A percentile compares a stretch with the other conserved stretches of the same genome.
These are phyloP conservation scores for Lithophane socia DNA, from an alignment of 2,888 invertebrate genomes.

Conservation along the genomic window DNA sequence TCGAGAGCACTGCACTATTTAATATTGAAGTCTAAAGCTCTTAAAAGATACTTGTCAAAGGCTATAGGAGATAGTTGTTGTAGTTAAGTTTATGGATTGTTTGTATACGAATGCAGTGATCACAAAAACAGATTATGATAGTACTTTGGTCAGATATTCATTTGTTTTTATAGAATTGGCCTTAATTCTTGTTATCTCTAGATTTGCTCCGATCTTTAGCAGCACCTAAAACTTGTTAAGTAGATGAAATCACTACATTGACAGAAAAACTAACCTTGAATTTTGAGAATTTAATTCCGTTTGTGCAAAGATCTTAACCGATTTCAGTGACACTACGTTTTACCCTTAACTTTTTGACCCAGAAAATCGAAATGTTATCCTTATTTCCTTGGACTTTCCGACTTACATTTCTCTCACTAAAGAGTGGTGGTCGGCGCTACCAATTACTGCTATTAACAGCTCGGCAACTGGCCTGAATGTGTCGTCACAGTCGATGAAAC, in stretches of 20 bases:
- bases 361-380: not conserved
- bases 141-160: not conserved
- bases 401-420: conserved; percentile 19
- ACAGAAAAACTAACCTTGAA: not conserved
- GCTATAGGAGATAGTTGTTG: not conserved
- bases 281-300: not conserved
- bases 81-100: not conserved
- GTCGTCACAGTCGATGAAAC: conserved; percentile 65
- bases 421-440: conserved; percentile 30
- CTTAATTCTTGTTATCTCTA: not conserved
- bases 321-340: not conserved
- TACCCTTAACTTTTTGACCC: not conserved
- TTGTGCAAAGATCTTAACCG: not conserved
- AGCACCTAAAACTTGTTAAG: too few relatives aligned
- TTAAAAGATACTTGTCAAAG: conserved; percentile 4
- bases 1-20: conserved; percentile 1
- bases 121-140: not conserved
- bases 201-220: not conserved
- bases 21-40: conserved; percentile 24
- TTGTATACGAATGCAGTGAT: not conserved
- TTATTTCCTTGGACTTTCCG: conserved; percentile 10
- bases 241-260: not conserved
- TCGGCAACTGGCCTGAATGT: conserved; percentile 61
- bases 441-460: conserved; percentile 69
- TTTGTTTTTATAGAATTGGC: not conserved